Conservation (phyloP, 2,888 invertebrate species). For the Hypsopygia costalis region DNA sequence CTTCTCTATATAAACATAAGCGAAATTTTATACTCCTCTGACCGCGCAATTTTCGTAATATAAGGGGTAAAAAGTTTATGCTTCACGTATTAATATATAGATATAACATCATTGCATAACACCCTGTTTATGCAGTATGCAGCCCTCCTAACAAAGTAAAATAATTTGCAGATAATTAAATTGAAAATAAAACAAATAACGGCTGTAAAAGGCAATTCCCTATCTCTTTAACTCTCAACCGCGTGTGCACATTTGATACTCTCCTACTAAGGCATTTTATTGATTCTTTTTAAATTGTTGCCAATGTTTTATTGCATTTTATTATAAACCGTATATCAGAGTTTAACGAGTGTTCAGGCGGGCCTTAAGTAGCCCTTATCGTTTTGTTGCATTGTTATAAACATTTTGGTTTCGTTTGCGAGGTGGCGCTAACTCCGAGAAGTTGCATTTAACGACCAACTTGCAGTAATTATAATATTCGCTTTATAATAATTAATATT, state of each 20-base stretch:
- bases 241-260: slow-evolving; percentile 60
- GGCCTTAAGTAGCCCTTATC: slow-evolving; percentile 70
- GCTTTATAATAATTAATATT: not conserved
- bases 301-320: slow-evolving; percentile 75
- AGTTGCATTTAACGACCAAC: not conserved
- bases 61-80: too few relatives aligned
- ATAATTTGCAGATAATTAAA: slow-evolving; percentile 44
- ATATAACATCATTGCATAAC: too few relatives aligned
- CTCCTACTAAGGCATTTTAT: slow-evolving; percentile 64
- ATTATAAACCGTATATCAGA: slow-evolving; percentile 74
- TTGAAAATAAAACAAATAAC: slow-evolving; percentile 56
- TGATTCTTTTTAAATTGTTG: slow-evolving; percentile 76
- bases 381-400: slow-evolving; percentile 64
- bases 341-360: slow-evolving; percentile 65
- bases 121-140: too few relatives aligned
- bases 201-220: slow-evolving; percentile 69
- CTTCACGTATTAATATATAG: too few relatives aligned
- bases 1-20: too few relatives aligned
- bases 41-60: too few relatives aligned
- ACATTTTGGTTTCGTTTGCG: slow-evolving; percentile 36
- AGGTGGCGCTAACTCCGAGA: slow-evolving; percentile 8
- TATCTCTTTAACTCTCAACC: slow-evolving; percentile 55
- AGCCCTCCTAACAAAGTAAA: slow-evolving; percentile 33
- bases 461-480: not conserved
- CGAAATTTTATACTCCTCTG: too few relatives aligned